phyloP scores from a whole-genome alignment of 1,140 invertebrate genomes.

The Coenobita brevimanus region DNA sequence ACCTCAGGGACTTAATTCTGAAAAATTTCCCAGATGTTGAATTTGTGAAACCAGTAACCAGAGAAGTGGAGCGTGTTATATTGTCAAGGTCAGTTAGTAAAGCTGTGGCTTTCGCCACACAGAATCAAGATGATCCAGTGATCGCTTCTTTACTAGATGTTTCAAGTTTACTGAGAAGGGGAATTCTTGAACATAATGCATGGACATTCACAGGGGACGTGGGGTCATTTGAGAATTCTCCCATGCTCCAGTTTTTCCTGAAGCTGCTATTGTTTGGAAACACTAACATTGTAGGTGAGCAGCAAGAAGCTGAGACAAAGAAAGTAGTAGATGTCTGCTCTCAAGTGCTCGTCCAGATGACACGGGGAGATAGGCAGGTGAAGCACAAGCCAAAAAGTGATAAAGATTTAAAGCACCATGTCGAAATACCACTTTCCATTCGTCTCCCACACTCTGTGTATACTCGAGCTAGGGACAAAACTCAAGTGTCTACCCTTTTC shows the following conservation, averaged over 20 bases:
- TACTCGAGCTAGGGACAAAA: background rate
- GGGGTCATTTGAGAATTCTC: too few species aligned
- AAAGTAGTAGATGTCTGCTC: background rate
- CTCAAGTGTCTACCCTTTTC: background rate
- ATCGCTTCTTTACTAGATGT: too few species aligned
- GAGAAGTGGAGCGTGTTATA: background rate
- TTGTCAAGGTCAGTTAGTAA: background rate
- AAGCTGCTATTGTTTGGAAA: background rate
- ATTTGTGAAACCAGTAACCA: background rate
- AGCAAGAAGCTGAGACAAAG: background rate
- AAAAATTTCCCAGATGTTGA: background rate
- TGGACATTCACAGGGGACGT: too few species aligned
- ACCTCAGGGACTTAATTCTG: background rate
- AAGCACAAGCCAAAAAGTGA: constrained; percentile 9
- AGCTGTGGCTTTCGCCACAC: background rate
- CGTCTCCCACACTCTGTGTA: background rate
- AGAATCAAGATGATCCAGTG: too few species aligned
- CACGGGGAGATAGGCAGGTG: background rate
- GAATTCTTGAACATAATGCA: too few species aligned
- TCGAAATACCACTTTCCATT: constrained; percentile 4
- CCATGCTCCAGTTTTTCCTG: background rate
- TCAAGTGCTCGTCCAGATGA: background rate
- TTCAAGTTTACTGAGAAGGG: too few species aligned
- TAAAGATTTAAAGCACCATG: background rate
- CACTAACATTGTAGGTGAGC: background rate